Conservation (phyloP, 2,888 invertebrate genomes). For the Sphaerophoria rueppellii region DNA sequence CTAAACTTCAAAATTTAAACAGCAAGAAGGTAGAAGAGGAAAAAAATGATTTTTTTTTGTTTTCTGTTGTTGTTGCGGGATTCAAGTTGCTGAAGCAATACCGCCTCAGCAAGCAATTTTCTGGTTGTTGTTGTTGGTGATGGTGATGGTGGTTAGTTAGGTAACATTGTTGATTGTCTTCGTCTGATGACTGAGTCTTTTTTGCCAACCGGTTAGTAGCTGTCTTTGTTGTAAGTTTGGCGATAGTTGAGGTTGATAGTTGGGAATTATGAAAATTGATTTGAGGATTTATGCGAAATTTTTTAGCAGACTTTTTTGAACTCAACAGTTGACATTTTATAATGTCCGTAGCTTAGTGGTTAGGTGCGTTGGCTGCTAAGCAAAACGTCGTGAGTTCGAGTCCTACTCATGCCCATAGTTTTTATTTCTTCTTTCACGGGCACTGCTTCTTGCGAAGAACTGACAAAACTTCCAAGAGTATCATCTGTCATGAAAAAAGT, state of each 20-base stretch:
- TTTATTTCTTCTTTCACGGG: no score
- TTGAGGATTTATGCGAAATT: not conserved
- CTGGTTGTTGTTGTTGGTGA: not conserved
- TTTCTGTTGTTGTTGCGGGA: slow-evolving; percentile 17
- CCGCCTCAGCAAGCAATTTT: not conserved
- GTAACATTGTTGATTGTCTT: not conserved
- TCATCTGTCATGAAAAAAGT: no score
- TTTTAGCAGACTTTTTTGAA: not conserved
- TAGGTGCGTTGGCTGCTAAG: no score
- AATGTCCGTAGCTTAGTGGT: no score
- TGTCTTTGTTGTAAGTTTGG: not conserved
- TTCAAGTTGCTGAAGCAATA: slow-evolving; percentile 54
- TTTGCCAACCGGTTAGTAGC: slow-evolving; percentile 1
- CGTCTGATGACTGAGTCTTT: not conserved
- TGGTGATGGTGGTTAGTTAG: no score
- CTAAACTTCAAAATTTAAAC: not conserved
- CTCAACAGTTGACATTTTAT: not conserved
- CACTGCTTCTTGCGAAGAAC: no score
- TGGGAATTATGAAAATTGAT: slow-evolving; percentile 1
- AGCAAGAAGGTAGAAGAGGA: slow-evolving; percentile 3
- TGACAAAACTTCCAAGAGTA: no score
- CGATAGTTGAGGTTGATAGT: slow-evolving; percentile 27
- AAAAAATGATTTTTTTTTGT: slow-evolving; percentile 18
- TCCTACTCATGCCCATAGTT: no score
- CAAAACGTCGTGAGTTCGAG: no score